Evolutionary conservation across 2,888 invertebrate species (phyloP), one percentile per base, ranked within the genome.

Genomic region (Eristalinus sepulchralis): DNA sequence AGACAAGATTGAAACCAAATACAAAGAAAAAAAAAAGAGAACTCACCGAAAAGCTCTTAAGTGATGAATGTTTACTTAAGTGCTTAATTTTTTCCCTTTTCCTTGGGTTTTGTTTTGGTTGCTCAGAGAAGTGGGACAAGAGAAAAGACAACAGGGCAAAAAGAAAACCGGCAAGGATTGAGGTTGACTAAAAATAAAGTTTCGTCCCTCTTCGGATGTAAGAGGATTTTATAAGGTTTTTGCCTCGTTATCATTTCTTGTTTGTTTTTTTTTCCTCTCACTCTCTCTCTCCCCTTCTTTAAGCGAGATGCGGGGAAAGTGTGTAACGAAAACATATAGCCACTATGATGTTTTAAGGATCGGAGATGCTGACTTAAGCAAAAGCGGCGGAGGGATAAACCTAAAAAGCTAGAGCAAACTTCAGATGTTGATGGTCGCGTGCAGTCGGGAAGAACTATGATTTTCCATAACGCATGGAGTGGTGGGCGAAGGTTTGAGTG

Each of bases 31-130:
- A 83, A 72, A 5, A 47, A 1, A 6, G 17, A 17, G 17, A 47
- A 8, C 13, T 8, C 1, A n/a, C 47, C 55, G 39, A 63, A 88
- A 80, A 88, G 84, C 67, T 81, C 81, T 88, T 88, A 81, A 88
- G 84, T 88, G 76, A 81, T 78, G 84, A 88, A 84, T 88, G 84
- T 88, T 88, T 88, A 87, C 88, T 83, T 88, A 88, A 88, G 77
- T 80, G 84, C 84, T 87, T 88, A 88, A 88, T 88, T 78, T 83
- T 82, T 81, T 22, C 22, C 20, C 13, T 72, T 64, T 68, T 55
- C 31, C 11, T 55, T 64, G 60, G 68, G 57, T 73, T 77, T 36
- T 64, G 36, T 31, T 64, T 76, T 67, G 60, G 31, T 64, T 59
- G 17, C 66, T 36, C 64, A 72, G 31, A 72, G 57, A 73, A 86